These are phyloP conservation scores for Alentia gelatinosa DNA, from an alignment of 2,888 invertebrate genomes.

Conservation along the genomic window DNA sequence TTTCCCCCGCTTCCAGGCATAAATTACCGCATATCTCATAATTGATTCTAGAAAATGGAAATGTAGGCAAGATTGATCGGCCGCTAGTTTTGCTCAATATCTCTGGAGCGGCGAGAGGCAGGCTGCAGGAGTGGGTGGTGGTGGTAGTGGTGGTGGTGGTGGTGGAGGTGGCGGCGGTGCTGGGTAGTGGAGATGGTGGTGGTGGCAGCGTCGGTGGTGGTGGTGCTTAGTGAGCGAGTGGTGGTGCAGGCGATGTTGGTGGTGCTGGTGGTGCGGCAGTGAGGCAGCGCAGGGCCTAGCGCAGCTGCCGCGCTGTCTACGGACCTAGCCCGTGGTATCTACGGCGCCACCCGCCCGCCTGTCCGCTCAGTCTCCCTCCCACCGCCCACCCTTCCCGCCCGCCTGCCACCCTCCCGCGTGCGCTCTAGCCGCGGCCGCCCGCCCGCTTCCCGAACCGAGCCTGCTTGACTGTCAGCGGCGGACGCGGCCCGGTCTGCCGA, in stretches of 20 bases:
- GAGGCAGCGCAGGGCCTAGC: not conserved
- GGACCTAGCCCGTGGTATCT: slow-evolving; percentile 2
- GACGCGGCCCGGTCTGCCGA: not conserved
- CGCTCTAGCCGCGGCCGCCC: no score
- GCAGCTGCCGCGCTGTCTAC: not conserved
- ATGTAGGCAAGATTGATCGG: slow-evolving; percentile 32
- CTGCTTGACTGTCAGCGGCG: not conserved
- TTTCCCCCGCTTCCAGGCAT: not conserved
- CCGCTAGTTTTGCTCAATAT: slow-evolving; percentile 31
- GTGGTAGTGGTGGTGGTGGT: not conserved
- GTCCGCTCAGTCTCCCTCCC: not conserved
- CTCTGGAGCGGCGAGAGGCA: not conserved
- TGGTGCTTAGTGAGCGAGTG: not conserved
- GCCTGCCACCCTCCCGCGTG: no score
- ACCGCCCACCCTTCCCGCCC: not conserved
- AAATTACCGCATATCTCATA: slow-evolving; percentile 31
- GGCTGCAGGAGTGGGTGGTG: not conserved
- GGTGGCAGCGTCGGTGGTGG: not conserved
- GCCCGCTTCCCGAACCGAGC: not conserved
- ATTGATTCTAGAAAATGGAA: slow-evolving; percentile 33
- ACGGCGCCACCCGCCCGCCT: not conserved
- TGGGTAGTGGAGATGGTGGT: not conserved
- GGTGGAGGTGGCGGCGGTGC: not conserved
- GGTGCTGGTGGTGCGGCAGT: not conserved
- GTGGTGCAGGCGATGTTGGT: slow-evolving; percentile 8